Conservation (phyloP, 2,888 invertebrate species). For the Leucania comma region DNA sequence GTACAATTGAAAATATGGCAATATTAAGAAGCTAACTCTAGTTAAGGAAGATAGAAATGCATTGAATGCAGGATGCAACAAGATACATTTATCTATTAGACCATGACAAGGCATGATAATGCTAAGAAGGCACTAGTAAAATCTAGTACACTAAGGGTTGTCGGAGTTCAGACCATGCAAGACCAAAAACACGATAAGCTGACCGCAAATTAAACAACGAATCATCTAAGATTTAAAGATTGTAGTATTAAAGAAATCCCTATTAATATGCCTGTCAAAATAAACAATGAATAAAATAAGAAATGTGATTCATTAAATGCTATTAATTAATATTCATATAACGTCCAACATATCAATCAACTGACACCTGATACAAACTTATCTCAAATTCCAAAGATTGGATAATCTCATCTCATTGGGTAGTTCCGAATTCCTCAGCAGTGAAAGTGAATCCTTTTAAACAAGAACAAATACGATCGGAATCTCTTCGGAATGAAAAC, state of each 20-base stretch:
- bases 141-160: neutral
- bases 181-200: neutral
- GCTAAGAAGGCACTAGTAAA: constrained; percentile 1
- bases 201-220: neutral
- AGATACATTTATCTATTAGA: neutral
- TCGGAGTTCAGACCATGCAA: neutral
- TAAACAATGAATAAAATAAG: neutral
- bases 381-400: constrained; percentile 14
- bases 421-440: constrained; percentile 37
- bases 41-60: constrained; percentile 26
- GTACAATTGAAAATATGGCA: constrained; percentile 12
- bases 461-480: constrained; percentile 48
- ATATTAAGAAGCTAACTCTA: constrained; percentile 15
- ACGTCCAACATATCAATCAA: constrained; percentile 15
- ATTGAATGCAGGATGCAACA: constrained; percentile 17
- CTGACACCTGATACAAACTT: neutral
- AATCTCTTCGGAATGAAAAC: constrained; percentile 58
- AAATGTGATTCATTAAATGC: neutral
- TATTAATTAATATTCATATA: neutral
- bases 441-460: constrained; percentile 44
- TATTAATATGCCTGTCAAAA: neutral
- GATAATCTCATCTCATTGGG: constrained; percentile 6
- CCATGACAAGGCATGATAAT: neutral
- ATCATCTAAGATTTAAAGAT: neutral
- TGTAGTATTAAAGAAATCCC: neutral